phyloP scores from a whole-genome alignment of 2,113 vertebrate species.

The Numida meleagris region DNA sequence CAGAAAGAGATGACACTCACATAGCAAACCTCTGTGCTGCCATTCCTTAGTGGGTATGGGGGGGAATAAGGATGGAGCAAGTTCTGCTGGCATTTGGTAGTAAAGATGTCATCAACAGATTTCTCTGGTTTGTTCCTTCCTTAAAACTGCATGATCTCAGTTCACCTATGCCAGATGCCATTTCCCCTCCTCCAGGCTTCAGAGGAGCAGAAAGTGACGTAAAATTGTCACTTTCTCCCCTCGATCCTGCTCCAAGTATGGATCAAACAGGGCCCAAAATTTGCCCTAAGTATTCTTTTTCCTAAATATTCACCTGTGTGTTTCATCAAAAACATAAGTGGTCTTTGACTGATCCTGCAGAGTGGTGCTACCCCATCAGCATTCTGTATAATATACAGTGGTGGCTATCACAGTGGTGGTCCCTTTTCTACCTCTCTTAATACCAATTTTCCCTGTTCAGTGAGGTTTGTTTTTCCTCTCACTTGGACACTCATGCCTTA shows the following conservation, averaged over 20 bases:
- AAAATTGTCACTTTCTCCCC: not conserved
- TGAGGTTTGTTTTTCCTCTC: not conserved
- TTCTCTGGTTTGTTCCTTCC: not conserved
- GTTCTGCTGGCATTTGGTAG: not conserved
- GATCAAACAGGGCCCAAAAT: not conserved
- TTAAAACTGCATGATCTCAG: not conserved
- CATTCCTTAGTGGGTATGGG: not conserved
- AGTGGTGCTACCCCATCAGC: not conserved
- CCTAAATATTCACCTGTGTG: not conserved
- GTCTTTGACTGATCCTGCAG: not conserved
- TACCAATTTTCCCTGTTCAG: not conserved
- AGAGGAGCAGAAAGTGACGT: not conserved
- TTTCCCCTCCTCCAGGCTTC: not conserved
- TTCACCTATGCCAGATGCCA: not conserved
- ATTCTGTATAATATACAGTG: not conserved
- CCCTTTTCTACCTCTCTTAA: not conserved
- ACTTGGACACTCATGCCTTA: not conserved
- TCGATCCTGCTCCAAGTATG: not conserved
- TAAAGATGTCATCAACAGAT: not conserved
- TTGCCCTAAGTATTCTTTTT: not conserved
- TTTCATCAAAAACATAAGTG: not conserved
- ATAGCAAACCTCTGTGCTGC: not conserved
- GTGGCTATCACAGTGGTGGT: accelerated
- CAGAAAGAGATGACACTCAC: not conserved
- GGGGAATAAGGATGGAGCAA: not conserved